Evolutionary conservation across 2,797 vertebrate species (phyloP).

Genomic region (Lepilemur septentrionalis): DNA sequence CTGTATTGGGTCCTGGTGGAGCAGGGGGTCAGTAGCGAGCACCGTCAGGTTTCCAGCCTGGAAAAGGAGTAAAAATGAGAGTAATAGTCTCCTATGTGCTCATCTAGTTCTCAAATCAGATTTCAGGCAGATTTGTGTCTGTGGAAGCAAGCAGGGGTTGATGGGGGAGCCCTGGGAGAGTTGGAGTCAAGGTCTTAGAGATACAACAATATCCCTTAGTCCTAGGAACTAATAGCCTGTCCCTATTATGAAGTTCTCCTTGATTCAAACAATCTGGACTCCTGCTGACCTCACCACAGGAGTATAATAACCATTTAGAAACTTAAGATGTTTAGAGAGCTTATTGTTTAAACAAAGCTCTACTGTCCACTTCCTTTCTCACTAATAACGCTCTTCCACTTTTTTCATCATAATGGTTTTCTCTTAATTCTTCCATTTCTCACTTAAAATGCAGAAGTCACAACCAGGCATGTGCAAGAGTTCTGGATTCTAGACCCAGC

Average conservation of each 20-base stretch:
- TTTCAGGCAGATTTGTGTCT: neutral
- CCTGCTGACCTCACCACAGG: neutral
- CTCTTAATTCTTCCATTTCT: neutral
- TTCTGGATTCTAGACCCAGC: neutral
- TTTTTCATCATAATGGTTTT: neutral
- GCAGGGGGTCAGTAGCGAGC: conserved; percentile 59
- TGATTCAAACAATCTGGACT: neutral
- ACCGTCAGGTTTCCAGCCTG: conserved; percentile 79
- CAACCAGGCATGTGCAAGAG: neutral
- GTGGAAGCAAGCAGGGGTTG: neutral
- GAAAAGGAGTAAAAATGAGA: neutral
- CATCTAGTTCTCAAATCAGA: neutral
- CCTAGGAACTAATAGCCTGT: neutral
- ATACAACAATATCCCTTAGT: neutral
- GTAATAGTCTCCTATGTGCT: neutral
- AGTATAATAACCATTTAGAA: neutral
- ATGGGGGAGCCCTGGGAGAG: neutral
- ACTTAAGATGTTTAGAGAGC: neutral
- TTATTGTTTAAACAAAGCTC: neutral
- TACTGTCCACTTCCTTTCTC: neutral
- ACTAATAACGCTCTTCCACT: neutral
- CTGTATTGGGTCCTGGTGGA: conserved; percentile 59
- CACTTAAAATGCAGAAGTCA: neutral
- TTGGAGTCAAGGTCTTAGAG: neutral
- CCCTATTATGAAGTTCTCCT: neutral